Percentiles rank a stretch among this genome's conserved stretches.
Conservation (phyloP, 2,888 invertebrate genomes). For the Stenurella melanura region DNA sequence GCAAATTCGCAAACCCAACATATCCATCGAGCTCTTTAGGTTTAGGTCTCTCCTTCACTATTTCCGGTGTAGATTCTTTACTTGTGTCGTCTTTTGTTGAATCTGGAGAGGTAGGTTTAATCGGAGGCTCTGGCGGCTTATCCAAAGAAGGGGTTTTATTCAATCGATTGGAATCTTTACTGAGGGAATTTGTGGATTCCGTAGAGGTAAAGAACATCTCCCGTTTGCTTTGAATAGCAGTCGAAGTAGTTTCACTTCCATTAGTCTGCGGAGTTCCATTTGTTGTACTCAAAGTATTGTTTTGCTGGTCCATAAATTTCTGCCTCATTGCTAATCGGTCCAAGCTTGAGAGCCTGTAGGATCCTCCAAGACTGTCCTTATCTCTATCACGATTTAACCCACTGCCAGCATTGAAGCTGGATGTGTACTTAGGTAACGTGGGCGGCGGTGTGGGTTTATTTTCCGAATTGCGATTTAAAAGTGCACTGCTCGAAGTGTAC, state of each 20-base stretch:
- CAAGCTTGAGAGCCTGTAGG: conserved; percentile 86
- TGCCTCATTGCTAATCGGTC: conserved; percentile 89
- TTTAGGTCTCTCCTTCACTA: conserved; percentile 80
- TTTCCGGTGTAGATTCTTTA: conserved; percentile 70
- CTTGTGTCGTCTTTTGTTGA: conserved; percentile 75
- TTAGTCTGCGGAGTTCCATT: conserved; percentile 70
- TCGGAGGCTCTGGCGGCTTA: conserved; percentile 74
- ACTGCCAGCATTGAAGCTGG: conserved; percentile 84
- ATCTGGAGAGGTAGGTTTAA: conserved; percentile 75
- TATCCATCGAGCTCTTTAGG: conserved; percentile 94
- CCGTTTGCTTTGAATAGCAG: conserved; percentile 84
- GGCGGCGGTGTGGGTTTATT: conserved; percentile 84
- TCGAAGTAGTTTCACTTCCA: conserved; percentile 72
- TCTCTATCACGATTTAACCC: conserved; percentile 79
- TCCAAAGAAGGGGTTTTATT: conserved; percentile 73
- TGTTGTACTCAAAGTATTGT: conserved; percentile 68
- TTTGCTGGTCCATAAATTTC: conserved; percentile 86
- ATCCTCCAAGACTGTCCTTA: conserved; percentile 82
- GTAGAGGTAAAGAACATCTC: conserved; percentile 89
- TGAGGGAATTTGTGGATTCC: conserved; percentile 68
- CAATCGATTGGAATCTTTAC: conserved; percentile 68
- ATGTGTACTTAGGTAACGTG: conserved; percentile 86
- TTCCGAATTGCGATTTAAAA: conserved; percentile 76
- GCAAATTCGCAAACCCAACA: conserved; percentile 96
- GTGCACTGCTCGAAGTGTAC: conserved; percentile 79